phyloP scores from a whole-genome alignment of 2,113 vertebrate species.

The Siphamia tubifer region DNA sequence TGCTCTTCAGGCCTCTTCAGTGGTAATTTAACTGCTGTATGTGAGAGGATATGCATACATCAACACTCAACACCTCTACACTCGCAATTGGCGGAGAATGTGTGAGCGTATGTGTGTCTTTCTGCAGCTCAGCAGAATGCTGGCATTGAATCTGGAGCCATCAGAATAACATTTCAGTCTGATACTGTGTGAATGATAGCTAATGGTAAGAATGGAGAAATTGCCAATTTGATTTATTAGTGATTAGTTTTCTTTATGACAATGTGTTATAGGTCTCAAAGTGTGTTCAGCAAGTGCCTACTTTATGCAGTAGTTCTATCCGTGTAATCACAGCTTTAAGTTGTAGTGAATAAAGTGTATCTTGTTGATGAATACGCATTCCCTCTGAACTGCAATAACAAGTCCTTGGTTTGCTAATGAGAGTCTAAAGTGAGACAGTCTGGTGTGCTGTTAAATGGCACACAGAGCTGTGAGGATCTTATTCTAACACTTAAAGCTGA shows the following conservation, averaged over 20 bases:
- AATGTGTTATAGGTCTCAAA: constrained; percentile 21
- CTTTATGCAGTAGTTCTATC: constrained; percentile 26
- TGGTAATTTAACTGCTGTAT: constrained; percentile 70
- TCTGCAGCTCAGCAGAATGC: constrained; percentile 46
- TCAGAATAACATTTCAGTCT: constrained; percentile 26
- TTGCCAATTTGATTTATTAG: constrained; percentile 25
- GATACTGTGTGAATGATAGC: constrained; percentile 7
- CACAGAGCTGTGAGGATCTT: constrained; percentile 76
- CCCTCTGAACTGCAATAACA: constrained; percentile 49
- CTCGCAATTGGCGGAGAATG: constrained; percentile 34
- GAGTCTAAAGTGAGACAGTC: constrained; percentile 55
- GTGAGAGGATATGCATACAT: constrained; percentile 68
- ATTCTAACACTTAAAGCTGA: constrained; percentile 80
- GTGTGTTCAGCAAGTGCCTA: constrained; percentile 9
- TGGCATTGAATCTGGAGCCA: constrained; percentile 43
- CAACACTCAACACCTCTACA: constrained; percentile 68
- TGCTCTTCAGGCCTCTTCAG: constrained; percentile 71
- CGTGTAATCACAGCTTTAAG: constrained; percentile 28
- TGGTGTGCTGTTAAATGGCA: constrained; percentile 75
- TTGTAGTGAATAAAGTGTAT: constrained; percentile 24
- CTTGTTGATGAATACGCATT: constrained; percentile 26
- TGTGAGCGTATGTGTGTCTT: constrained; percentile 4
- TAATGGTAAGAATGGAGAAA: constrained; percentile 9
- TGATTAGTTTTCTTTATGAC: constrained; percentile 30
- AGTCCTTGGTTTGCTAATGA: constrained; percentile 71